Percentiles rank a stretch among this genome's conserved stretches.
Evolutionary conservation across 2,888 invertebrate genomes (phyloP).

Genomic region (Apocheima hispidaria): DNA sequence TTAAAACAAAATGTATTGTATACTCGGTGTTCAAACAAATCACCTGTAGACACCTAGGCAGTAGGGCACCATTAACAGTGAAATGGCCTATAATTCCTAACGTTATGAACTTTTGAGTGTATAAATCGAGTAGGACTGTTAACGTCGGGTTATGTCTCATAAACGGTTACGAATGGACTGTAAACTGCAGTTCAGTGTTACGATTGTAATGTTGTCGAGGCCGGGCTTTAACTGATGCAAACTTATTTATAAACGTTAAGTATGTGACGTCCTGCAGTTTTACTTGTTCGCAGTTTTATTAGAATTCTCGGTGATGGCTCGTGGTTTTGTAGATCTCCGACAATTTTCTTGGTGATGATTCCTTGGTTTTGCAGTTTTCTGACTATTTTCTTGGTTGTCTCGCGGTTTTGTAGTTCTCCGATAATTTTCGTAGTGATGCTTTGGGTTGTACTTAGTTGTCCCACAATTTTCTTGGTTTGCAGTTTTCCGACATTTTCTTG

Average conservation of each 20-base stretch:
- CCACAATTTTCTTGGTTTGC: too few species aligned
- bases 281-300: neutral
- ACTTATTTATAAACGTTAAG: neutral
- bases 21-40: too few species aligned
- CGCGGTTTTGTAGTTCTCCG: too few species aligned
- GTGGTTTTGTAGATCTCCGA: too few species aligned
- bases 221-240: neutral
- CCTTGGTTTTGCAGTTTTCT: too few species aligned
- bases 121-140: slow-evolving; percentile 64
- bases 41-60: slow-evolving; percentile 22
- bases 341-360: too few species aligned
- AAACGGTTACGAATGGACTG: slow-evolving; percentile 70
- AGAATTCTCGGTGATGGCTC: too few species aligned
- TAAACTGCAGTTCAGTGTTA: slow-evolving; percentile 32
- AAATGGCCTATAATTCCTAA: slow-evolving; percentile 49
- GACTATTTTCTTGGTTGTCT: too few species aligned
- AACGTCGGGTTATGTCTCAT: slow-evolving; percentile 63
- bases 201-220: slow-evolving; percentile 11
- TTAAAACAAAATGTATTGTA: too few species aligned
- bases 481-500: too few species aligned
- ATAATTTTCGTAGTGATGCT: too few species aligned
- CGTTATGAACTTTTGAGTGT: slow-evolving; percentile 69
- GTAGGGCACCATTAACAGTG: slow-evolving; percentile 18
- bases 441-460: too few species aligned
- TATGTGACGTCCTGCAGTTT: neutral